These are phyloP conservation scores for Empidonax alnorum DNA, from an alignment of 2,113 vertebrate species.

Conservation along the genomic window DNA sequence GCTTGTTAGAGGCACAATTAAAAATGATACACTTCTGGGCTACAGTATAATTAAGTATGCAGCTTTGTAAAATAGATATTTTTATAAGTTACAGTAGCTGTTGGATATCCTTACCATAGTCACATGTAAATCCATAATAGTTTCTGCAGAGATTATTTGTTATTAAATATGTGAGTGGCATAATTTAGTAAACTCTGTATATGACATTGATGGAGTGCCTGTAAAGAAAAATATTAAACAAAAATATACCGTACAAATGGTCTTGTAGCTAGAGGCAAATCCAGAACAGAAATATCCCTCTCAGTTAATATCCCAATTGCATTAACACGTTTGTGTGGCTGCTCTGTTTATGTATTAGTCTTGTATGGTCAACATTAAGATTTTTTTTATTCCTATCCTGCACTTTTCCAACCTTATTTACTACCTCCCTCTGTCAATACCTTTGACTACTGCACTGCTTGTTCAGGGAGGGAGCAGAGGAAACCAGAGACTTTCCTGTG, in stretches of 20 bases:
- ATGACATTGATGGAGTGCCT: slow-evolving; percentile 1
- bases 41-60: slow-evolving; percentile 1
- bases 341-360: background rate
- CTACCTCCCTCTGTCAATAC: background rate
- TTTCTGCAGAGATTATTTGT: slow-evolving; percentile 46
- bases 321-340: background rate
- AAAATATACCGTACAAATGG: slow-evolving; percentile 33
- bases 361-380: background rate
- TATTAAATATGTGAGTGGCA: slow-evolving; percentile 46
- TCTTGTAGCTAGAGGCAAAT: slow-evolving; percentile 26
- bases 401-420: background rate
- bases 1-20: background rate
- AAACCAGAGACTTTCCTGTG: background rate
- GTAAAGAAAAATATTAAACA: slow-evolving; percentile 30
- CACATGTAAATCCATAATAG: slow-evolving; percentile 37
- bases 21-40: background rate
- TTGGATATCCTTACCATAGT: slow-evolving; percentile 20
- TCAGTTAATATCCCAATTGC: background rate
- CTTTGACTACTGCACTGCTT: background rate
- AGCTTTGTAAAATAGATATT: slow-evolving; percentile 20
- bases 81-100: slow-evolving; percentile 33
- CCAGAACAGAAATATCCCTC: slow-evolving; percentile 2
- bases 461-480: background rate
- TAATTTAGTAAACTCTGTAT: slow-evolving; percentile 38
- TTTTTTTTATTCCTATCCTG: background rate